These are phyloP conservation scores for Pterocles gutturalis DNA, from an alignment of 2,113 vertebrate species.

Conservation along the genomic window DNA sequence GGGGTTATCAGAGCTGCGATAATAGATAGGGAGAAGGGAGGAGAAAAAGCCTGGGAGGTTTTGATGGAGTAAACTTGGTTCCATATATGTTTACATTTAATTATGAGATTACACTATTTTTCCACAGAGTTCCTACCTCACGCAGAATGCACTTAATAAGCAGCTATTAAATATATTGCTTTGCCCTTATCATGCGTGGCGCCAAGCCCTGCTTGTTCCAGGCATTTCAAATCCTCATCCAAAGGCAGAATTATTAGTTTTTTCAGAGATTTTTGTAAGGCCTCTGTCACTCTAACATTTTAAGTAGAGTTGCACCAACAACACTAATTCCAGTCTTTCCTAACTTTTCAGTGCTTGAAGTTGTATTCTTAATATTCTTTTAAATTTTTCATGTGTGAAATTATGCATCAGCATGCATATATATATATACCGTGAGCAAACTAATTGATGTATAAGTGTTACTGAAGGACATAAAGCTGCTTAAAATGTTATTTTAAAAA, in stretches of 20 bases:
- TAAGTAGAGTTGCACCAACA: neutral
- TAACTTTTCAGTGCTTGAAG: neutral
- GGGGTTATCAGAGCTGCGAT: neutral
- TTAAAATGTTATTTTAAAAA: neutral
- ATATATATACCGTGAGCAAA: neutral
- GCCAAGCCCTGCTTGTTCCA: neutral
- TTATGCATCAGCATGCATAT: neutral
- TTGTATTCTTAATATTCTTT: neutral
- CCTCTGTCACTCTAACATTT: neutral
- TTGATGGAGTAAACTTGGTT: conserved; percentile 17
- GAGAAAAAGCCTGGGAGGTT: conserved; percentile 4
- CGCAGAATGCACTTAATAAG: conserved; percentile 26
- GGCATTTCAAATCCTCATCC: neutral
- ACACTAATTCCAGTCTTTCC: neutral
- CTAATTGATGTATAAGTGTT: neutral
- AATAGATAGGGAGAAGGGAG: neutral
- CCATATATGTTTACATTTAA: conserved; percentile 28
- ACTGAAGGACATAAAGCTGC: neutral
- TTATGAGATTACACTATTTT: conserved; percentile 45
- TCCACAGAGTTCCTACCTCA: conserved; percentile 50
- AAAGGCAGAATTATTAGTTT: neutral
- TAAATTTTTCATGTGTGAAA: neutral
- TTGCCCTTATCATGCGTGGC: conserved; percentile 32
- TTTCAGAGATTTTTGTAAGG: neutral
- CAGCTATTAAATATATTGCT: conserved; percentile 49